These are phyloP conservation scores for Epirrita christyi DNA, from an alignment of 2,888 invertebrate genomes.

Conservation along the genomic window DNA sequence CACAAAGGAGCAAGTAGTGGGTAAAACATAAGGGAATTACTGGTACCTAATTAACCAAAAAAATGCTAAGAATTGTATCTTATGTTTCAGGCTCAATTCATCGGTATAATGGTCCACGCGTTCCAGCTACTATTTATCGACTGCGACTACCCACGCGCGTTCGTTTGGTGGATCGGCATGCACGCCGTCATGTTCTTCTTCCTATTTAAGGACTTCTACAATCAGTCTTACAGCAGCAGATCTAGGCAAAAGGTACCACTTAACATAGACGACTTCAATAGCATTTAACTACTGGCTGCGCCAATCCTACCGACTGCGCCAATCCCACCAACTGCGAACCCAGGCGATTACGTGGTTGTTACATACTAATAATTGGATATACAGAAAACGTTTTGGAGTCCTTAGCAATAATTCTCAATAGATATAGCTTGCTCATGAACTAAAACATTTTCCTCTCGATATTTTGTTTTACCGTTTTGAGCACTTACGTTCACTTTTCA, in stretches of 20 bases:
- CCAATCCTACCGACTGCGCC: not conserved
- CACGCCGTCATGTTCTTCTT: conserved; percentile 98
- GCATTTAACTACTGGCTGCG: not conserved
- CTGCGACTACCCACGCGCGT: conserved; percentile 96
- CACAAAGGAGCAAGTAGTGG: not conserved
- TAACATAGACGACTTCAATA: not conserved
- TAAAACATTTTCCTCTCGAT: too few relatives aligned
- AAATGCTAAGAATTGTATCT: not conserved
- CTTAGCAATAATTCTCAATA: too few relatives aligned
- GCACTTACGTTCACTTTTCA: too few relatives aligned
- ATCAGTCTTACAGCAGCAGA: conserved; percentile 87
- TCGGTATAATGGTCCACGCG: conserved; percentile 95
- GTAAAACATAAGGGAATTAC: too few relatives aligned
- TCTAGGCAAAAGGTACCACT: conserved; percentile 47
- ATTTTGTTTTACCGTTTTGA: too few relatives aligned
- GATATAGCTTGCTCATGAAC: too few relatives aligned
- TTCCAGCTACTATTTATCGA: conserved; percentile 96
- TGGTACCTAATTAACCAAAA: not conserved
- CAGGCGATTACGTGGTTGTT: too few relatives aligned
- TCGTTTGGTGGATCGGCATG: conserved; percentile 98
- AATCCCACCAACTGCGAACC: too few relatives aligned
- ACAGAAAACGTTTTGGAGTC: too few relatives aligned
- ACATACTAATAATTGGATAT: too few relatives aligned
- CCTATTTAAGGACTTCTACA: conserved; percentile 97
- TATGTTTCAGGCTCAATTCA: conserved; percentile 90